phyloP scores from a whole-genome alignment of 2,113 vertebrate species.

The Odocoileus hemionus region DNA sequence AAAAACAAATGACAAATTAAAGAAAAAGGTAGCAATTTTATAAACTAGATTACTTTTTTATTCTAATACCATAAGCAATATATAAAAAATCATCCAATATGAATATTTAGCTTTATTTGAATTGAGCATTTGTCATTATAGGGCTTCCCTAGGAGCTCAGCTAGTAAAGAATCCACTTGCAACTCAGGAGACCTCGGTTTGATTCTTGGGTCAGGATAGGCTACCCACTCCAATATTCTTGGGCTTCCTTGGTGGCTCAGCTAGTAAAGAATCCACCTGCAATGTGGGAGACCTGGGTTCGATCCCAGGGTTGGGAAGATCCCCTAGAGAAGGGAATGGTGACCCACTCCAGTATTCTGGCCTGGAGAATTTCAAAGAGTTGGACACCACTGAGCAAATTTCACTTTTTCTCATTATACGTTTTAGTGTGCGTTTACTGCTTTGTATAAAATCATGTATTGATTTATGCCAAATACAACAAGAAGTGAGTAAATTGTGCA shows the following conservation, averaged over 20 bases:
- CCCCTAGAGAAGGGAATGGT: background rate
- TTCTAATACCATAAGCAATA: constrained; percentile 49
- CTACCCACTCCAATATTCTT: background rate
- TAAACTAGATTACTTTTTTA: background rate
- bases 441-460: background rate
- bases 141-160: background rate
- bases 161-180: background rate
- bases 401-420: background rate
- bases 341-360: background rate
- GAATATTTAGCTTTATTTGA: constrained; percentile 40
- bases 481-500: background rate
- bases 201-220: background rate
- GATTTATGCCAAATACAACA: background rate
- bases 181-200: rapidly evolving
- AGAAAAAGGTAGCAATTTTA: background rate
- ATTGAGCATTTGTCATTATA: constrained; percentile 45
- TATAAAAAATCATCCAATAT: constrained; percentile 45
- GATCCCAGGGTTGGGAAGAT: rapidly evolving
- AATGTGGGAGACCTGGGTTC: background rate
- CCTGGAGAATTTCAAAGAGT: background rate
- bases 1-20: constrained; percentile 54
- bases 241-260: background rate
- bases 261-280: background rate
- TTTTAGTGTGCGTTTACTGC: constrained; percentile 54
- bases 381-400: background rate